Conservation (phyloP, 1,140 invertebrate genomes). For the Teleogryllus occipitalis region DNA sequence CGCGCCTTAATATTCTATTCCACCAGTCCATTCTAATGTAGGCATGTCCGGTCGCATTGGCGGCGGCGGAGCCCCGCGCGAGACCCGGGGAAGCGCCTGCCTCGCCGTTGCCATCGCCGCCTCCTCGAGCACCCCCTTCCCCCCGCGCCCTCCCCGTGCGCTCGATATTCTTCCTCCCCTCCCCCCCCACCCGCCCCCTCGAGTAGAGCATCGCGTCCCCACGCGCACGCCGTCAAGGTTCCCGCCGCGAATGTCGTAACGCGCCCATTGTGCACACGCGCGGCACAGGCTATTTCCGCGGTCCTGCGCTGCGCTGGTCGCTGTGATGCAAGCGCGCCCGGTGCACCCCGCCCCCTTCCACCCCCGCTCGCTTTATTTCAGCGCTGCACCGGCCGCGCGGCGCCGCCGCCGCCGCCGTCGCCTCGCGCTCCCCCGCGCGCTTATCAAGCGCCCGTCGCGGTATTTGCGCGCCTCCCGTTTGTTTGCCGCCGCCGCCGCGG, state of each 20-base stretch:
- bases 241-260: not conserved
- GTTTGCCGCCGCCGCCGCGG: not conserved
- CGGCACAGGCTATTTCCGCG: not conserved
- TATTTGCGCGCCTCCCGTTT: not conserved
- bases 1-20: too few species aligned
- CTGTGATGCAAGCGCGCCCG: not conserved
- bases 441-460: slow-evolving; percentile 26
- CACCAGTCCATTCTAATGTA: too few species aligned
- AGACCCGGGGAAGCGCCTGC: too few species aligned
- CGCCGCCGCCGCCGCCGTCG: too few species aligned
- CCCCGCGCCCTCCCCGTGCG: too few species aligned
- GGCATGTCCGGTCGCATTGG: too few species aligned
- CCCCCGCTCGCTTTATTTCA: not conserved
- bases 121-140: too few species aligned
- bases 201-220: not conserved
- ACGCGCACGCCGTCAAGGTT: too few species aligned
- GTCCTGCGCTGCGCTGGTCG: not conserved
- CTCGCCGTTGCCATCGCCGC: not conserved
- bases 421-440: too few species aligned
- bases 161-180: not conserved
- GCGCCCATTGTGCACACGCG: not conserved
- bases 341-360: not conserved
- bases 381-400: not conserved
- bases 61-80: too few species aligned
- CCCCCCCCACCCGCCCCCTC: too few species aligned